These are phyloP conservation scores for Spilarctia lutea DNA, from an alignment of 2,888 invertebrate genomes.

Conservation along the genomic window DNA sequence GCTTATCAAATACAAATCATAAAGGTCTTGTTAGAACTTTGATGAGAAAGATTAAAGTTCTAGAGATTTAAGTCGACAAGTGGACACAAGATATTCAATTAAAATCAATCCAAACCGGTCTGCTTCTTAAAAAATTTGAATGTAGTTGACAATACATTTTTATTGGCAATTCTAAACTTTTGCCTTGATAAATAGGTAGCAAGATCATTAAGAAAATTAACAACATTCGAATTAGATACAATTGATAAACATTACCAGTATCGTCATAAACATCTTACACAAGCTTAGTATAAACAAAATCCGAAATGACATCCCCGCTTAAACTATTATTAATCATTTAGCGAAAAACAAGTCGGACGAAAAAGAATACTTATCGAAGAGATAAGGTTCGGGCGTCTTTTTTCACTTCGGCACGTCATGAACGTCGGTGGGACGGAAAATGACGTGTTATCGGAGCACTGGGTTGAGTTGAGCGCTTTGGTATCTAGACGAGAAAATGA, in stretches of 20 bases:
- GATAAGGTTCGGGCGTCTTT: constrained; percentile 43
- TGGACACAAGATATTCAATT: no score
- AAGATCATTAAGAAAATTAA: neutral
- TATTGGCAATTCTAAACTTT: no score
- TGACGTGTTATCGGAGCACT: constrained; percentile 41
- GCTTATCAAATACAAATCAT: neutral
- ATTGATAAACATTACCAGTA: neutral
- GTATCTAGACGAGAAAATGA: constrained; percentile 40
- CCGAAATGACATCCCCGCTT: constrained; percentile 10
- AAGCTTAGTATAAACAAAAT: constrained; percentile 1
- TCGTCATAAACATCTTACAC: neutral
- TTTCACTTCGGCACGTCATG: constrained; percentile 44
- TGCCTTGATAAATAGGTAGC: no score
- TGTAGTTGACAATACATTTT: no score
- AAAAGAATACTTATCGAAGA: constrained; percentile 46
- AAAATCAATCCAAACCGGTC: no score
- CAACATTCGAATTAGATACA: neutral
- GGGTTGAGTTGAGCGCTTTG: constrained; percentile 14
- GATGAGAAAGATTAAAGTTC: neutral
- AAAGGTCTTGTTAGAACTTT: neutral
- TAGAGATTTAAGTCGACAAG: neutral
- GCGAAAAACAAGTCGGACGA: constrained; percentile 46
- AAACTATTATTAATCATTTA: constrained; percentile 41
- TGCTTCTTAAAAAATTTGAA: no score
- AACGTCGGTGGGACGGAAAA: constrained; percentile 43